Conservation (phyloP, 2,113 vertebrate genomes). For the Tauraco erythrolophus region DNA sequence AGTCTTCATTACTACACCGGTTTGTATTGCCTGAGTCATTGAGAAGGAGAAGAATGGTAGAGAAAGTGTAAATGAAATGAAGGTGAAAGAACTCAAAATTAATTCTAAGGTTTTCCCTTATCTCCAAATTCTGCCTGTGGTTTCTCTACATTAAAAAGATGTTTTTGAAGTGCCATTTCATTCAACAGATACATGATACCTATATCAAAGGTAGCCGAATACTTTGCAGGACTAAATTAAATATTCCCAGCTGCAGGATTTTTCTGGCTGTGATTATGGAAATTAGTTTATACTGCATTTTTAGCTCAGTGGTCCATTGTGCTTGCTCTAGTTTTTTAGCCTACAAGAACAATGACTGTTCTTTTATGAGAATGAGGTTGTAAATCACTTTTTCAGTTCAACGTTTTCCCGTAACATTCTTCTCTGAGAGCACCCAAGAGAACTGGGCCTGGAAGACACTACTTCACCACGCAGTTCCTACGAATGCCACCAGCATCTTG, state of each 20-base stretch:
- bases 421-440: slow-evolving; percentile 1
- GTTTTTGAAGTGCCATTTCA: slow-evolving; percentile 59
- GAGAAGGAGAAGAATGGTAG: not conserved
- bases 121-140: not conserved
- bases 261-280: slow-evolving; percentile 70
- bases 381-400: slow-evolving; percentile 66
- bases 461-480: not conserved
- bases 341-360: slow-evolving; percentile 63
- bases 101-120: not conserved
- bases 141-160: not conserved
- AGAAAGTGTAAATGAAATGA: not conserved
- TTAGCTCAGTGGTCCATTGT: slow-evolving; percentile 61
- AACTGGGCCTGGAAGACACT: slow-evolving; percentile 29
- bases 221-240: slow-evolving; percentile 34
- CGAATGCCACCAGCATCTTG: not conserved
- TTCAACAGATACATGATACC: slow-evolving; percentile 52
- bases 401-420: slow-evolving; percentile 42
- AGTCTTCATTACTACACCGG: not conserved
- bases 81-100: not conserved
- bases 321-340: slow-evolving; percentile 20
- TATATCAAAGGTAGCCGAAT: slow-evolving; percentile 62
- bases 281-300: slow-evolving; percentile 71
- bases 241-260: slow-evolving; percentile 60
- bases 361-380: slow-evolving; percentile 63
- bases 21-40: not conserved